Evolutionary conservation across 2,113 vertebrate genomes (phyloP).

Genomic region (Nannospalax galili): DNA sequence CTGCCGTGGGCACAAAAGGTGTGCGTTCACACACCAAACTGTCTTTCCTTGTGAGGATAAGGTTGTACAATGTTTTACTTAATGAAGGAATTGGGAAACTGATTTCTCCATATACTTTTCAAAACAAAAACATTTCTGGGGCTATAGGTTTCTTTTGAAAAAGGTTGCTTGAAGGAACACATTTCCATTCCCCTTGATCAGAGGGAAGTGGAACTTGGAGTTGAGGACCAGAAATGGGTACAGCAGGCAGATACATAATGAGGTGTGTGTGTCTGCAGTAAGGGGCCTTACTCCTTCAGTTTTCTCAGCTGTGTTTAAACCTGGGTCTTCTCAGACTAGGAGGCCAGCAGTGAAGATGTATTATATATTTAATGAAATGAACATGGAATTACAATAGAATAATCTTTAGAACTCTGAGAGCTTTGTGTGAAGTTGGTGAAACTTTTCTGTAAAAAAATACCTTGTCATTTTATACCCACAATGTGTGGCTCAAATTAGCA

Average conservation of each 20-base stretch:
- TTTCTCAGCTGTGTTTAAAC: not conserved
- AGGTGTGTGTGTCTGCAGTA: not conserved
- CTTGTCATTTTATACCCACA: not conserved
- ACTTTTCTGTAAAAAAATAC: not conserved
- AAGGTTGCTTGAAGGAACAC: not conserved
- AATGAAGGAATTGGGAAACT: not conserved
- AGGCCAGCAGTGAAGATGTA: not conserved
- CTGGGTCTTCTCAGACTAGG: not conserved
- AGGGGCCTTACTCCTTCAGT: not conserved
- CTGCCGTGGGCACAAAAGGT: not conserved
- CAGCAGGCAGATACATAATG: not conserved
- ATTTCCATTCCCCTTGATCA: constrained; percentile 13
- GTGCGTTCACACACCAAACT: not conserved
- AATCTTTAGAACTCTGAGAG: not conserved
- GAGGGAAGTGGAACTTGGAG: not conserved
- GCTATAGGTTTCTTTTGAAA: not conserved
- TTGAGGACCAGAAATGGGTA: not conserved
- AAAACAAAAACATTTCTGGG: not conserved
- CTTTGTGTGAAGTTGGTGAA: not conserved
- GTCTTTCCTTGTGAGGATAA: not conserved
- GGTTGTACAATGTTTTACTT: not conserved
- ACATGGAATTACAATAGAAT: not conserved
- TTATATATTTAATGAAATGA: not conserved
- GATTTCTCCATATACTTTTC: not conserved
- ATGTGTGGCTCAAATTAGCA: not conserved